Percentiles rank a stretch among this genome's conserved stretches.
phyloP scores from a whole-genome alignment of 2,113 vertebrate species.

The Neotoma lepida region DNA sequence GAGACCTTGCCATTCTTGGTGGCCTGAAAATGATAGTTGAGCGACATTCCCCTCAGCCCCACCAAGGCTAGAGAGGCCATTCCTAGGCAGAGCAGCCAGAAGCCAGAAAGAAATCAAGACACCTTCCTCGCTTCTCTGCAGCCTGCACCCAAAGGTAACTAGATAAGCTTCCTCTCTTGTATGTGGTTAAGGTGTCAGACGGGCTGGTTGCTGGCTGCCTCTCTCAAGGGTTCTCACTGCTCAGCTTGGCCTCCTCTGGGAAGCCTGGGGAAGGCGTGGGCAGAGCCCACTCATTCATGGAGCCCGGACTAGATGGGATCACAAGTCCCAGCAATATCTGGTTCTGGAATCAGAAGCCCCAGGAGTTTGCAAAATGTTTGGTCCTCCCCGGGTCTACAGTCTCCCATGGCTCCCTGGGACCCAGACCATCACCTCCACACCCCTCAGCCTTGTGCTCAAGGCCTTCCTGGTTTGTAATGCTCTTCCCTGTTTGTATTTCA shows the following conservation, averaged over 20 bases:
- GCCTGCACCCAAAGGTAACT: neutral
- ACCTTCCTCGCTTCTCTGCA: neutral
- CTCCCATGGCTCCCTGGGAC: neutral
- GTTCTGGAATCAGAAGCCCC: neutral
- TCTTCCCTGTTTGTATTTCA: neutral
- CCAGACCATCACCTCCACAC: neutral
- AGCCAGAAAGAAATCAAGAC: constrained; percentile 56
- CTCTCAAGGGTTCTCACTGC: constrained; percentile 35
- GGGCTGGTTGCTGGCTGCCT: neutral
- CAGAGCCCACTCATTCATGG: neutral
- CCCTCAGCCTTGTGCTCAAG: neutral
- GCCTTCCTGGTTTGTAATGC: neutral
- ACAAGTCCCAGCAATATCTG: neutral
- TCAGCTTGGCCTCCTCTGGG: constrained; percentile 29
- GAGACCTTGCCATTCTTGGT: neutral
- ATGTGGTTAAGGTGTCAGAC: constrained; percentile 81
- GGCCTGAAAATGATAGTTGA: neutral
- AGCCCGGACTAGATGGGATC: neutral
- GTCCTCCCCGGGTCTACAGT: neutral
- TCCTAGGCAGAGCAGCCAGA: neutral
- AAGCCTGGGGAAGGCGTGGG: neutral
- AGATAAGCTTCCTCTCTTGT: constrained; percentile 61
- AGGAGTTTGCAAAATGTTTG: neutral
- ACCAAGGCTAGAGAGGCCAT: neutral
- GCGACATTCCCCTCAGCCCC: neutral